These are phyloP conservation scores for Cataglyphis livida DNA, from an alignment of 2,888 invertebrate genomes.

Conservation along the genomic window DNA sequence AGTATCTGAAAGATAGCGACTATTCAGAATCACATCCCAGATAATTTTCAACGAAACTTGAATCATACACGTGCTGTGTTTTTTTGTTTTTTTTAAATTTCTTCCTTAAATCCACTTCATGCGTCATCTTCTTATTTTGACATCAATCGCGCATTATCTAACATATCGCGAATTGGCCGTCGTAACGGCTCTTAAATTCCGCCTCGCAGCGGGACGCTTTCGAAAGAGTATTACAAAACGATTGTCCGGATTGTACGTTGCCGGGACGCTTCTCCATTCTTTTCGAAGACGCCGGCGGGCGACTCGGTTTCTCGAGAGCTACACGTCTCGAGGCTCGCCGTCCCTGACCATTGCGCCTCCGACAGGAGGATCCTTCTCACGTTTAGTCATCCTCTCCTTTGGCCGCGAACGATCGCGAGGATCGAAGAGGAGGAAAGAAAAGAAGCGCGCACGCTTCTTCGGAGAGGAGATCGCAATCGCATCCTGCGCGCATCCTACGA, in stretches of 20 bases:
- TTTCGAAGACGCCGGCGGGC: constrained; percentile 41
- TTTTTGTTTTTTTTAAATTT: background rate
- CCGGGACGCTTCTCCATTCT: constrained; percentile 13
- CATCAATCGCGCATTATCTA: constrained; percentile 16
- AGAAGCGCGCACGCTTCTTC: constrained; percentile 28
- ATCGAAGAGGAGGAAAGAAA: constrained; percentile 50
- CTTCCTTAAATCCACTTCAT: background rate
- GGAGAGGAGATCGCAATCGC: constrained; percentile 68
- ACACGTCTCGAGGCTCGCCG: constrained; percentile 45
- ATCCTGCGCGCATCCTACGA: constrained; percentile 64
- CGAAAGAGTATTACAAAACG: constrained; percentile 47
- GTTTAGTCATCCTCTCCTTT: constrained; percentile 74
- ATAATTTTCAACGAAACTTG: background rate
- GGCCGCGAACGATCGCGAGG: constrained; percentile 62
- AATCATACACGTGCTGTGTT: background rate
- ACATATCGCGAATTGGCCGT: constrained; percentile 29
- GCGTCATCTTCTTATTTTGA: background rate
- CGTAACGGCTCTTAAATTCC: constrained; percentile 36
- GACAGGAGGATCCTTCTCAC: constrained; percentile 71
- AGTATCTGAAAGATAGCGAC: background rate
- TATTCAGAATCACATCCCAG: background rate
- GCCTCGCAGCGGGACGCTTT: constrained; percentile 35
- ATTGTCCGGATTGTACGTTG: constrained; percentile 40
- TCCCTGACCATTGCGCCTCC: constrained; percentile 65
- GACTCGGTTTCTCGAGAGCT: constrained; percentile 39